Evolutionary conservation across 2,113 vertebrate species (phyloP).

Genomic region (Athene cunicularia): DNA sequence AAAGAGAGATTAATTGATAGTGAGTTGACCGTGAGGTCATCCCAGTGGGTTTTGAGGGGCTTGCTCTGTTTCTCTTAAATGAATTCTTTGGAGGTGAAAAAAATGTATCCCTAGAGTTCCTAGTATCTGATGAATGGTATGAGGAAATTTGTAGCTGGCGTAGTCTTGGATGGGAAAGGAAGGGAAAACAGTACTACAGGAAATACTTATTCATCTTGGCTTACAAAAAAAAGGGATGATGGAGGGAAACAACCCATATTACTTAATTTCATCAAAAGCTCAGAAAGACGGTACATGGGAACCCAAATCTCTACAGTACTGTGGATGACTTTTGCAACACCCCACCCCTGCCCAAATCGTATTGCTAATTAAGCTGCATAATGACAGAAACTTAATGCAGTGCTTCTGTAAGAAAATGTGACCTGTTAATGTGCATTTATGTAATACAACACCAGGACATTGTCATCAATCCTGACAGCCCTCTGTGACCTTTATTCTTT

Average conservation of each 20-base stretch:
- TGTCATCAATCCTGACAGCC: background rate
- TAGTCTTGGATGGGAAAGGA: background rate
- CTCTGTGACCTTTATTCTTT: slow-evolving; percentile 33
- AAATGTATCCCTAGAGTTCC: background rate
- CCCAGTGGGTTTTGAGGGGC: background rate
- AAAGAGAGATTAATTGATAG: background rate
- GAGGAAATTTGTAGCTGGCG: background rate
- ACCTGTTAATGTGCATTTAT: slow-evolving; percentile 20
- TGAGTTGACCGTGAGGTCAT: background rate
- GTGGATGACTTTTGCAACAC: background rate
- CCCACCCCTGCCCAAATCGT: background rate
- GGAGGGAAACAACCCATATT: background rate
- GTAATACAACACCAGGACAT: background rate
- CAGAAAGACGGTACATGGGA: background rate
- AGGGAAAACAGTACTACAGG: background rate
- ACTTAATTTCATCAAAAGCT: background rate
- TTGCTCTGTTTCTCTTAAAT: background rate
- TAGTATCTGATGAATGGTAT: background rate
- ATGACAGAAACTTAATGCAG: background rate
- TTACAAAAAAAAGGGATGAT: background rate
- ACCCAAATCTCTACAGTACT: background rate
- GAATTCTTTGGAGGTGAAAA: background rate
- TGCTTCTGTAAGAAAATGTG: background rate
- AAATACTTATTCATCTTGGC: background rate
- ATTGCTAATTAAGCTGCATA: slow-evolving; percentile 4